Percentiles rank a stretch among this genome's conserved stretches.
Conservation (phyloP, 1,140 invertebrate genomes). For the Solenopsis invicta region DNA sequence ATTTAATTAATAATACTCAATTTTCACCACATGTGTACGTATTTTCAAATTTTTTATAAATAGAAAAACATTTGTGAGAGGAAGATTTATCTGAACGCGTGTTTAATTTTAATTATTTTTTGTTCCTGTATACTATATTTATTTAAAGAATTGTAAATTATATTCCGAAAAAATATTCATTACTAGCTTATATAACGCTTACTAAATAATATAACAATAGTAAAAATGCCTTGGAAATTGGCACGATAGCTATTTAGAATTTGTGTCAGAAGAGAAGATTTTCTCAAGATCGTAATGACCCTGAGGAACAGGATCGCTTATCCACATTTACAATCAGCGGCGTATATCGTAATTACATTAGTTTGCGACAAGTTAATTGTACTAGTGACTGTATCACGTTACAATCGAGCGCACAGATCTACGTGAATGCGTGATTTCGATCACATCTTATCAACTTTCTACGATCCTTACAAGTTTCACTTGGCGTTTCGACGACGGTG, state of each 20-base stretch:
- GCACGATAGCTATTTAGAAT: not conserved
- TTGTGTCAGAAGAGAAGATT: not conserved
- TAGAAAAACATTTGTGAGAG: not conserved
- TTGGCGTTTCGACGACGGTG: not conserved
- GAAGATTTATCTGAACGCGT: not conserved
- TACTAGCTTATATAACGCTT: not conserved
- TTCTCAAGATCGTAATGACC: not conserved
- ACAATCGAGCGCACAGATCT: not conserved
- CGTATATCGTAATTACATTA: slow-evolving; percentile 40
- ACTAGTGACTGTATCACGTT: slow-evolving; percentile 7
- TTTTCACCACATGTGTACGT: not conserved
- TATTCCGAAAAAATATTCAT: not conserved
- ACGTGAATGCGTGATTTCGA: slow-evolving; percentile 44
- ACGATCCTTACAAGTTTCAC: slow-evolving; percentile 47
- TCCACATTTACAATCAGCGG: slow-evolving; percentile 9
- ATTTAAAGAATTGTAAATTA: not conserved
- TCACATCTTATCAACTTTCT: slow-evolving; percentile 20
- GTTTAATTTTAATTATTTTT: not conserved
- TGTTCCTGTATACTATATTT: not conserved
- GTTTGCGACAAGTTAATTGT: slow-evolving; percentile 32
- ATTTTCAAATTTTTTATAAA: not conserved
- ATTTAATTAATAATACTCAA: not conserved
- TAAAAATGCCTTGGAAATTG: not conserved
- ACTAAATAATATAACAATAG: not conserved
- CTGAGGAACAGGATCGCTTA: not conserved